These are phyloP conservation scores for Drosophila borealis DNA, from an alignment of 2,888 invertebrate species.

Conservation along the genomic window DNA sequence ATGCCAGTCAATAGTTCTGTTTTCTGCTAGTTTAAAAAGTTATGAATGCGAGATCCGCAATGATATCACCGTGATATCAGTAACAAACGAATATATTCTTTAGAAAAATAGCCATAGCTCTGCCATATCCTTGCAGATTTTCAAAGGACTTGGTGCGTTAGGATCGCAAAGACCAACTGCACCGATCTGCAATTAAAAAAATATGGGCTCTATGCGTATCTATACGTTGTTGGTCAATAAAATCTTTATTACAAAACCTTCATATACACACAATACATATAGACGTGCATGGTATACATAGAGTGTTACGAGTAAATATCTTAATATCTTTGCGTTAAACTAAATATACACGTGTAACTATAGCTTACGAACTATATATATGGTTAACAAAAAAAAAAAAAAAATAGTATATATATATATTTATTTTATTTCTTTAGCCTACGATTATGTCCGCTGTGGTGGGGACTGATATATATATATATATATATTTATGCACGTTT, in stretches of 20 bases:
- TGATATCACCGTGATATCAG: too few relatives aligned
- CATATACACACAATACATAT: constrained; percentile 14
- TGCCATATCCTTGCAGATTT: too few relatives aligned
- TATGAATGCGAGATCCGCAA: too few relatives aligned
- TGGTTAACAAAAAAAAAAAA: constrained; percentile 44
- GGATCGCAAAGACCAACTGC: too few relatives aligned
- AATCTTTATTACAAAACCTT: constrained; percentile 55
- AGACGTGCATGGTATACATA: constrained; percentile 7
- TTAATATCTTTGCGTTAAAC: constrained; percentile 30
- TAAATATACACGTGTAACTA: constrained; percentile 33
- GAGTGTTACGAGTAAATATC: constrained; percentile 14
- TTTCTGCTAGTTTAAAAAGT: too few relatives aligned
- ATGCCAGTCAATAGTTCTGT: too few relatives aligned
- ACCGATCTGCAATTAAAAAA: too few relatives aligned
- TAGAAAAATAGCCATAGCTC: too few relatives aligned
- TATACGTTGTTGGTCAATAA: constrained; percentile 28
- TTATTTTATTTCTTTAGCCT: neutral
- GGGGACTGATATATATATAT: constrained; percentile 17
- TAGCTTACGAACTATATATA: constrained; percentile 39
- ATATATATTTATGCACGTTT: neutral
- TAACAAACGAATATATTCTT: too few relatives aligned
- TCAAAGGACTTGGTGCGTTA: too few relatives aligned
- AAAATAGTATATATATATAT: neutral
- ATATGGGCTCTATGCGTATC: too few relatives aligned
- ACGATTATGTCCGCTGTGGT: constrained; percentile 24